Conservation (phyloP, 2,113 vertebrate genomes). For the Cepphus grylle region DNA sequence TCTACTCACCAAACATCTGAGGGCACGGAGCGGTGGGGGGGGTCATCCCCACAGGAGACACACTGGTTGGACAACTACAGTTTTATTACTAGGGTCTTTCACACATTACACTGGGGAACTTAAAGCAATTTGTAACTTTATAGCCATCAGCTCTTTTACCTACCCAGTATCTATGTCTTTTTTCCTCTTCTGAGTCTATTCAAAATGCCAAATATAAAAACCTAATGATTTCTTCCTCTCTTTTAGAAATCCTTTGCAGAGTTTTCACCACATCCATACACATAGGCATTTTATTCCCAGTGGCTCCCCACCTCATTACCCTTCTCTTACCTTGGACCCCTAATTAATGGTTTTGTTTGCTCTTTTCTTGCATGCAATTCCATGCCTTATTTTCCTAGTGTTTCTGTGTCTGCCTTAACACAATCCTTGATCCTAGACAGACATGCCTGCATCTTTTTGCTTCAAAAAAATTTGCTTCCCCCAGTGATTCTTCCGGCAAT, state of each 20-base stretch:
- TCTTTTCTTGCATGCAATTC: neutral
- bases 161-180: neutral
- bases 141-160: neutral
- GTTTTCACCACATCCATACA: neutral
- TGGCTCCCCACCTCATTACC: neutral
- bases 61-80: neutral
- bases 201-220: neutral
- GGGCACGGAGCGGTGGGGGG: neutral
- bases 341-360: constrained; percentile 16
- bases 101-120: neutral
- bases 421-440: neutral
- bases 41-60: neutral
- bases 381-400: neutral
- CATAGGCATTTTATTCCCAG: neutral
- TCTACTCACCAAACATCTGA: neutral
- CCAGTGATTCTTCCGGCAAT: neutral
- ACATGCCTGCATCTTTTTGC: neutral
- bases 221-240: neutral
- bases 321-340: neutral
- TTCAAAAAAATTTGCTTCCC: neutral
- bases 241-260: neutral
- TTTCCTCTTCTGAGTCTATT: neutral
- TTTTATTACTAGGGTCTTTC: neutral
- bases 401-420: neutral
- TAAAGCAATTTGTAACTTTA: neutral